Evolutionary conservation across 2,888 invertebrate species (phyloP), one percentile per base, ranked within the genome.

Genomic region (Azorinus chamasolen): DNA sequence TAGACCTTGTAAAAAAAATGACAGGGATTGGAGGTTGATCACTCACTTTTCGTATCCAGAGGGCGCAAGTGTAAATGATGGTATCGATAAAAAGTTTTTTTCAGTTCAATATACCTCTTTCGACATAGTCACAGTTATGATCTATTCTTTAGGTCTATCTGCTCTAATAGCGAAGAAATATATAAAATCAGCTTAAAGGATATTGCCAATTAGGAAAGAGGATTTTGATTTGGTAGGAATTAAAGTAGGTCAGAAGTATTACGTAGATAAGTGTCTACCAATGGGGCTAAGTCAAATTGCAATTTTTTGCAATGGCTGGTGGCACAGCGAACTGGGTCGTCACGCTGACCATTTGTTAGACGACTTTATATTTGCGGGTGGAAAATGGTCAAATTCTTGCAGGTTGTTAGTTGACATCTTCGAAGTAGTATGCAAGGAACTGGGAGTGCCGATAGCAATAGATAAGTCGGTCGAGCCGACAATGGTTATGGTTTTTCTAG

Each of bases 401-500:
- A 32, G 4, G 32, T 32, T 32, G 10, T 32, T 32, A 10, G 32
- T 32, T 10, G 10, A 32, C 32, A 32, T 10, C 4, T 32, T 32
- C 10, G 32, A 32, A 32, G 4, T 4, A 4, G 32, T 32, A 10
- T 48, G 65, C 37, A 0, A 32, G 16, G 55, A 69, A 16, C 10
- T 61, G 14, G 53, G 45, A 18, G 51, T 75, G 3, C 69, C 69
- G 0, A 22, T 69, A 8, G 48, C 61, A 1, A 32, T 14, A 14
- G 64, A 69, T 5, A 76, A 76, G 50, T 53, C 61, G 0, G 61
- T 57, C 6, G 69, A 63, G 14, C 75, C 70, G 0, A 55, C 70
- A 27, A 55, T 39, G 4, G 14, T 24, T 8, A 37, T 69, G 37
- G 53, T 37, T 20, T 69, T 64, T 59, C 39, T 76, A 2, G 64